Conservation (phyloP, 2,797 vertebrate species). For the Malurus splendens region DNA sequence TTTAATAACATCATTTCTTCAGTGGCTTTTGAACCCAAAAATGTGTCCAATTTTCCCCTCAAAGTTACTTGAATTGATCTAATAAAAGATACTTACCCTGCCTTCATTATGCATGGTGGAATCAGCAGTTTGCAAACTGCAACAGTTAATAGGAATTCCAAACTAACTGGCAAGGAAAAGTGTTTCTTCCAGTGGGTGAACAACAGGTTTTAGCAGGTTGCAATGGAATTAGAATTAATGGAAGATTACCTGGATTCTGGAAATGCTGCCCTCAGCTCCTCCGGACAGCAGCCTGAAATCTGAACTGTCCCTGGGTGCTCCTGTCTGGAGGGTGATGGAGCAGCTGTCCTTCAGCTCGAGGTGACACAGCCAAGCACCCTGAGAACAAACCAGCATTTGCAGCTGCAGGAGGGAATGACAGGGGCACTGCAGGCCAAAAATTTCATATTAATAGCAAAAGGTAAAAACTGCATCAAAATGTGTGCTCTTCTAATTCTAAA, state of each 20-base stretch:
- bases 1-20: background rate
- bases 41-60: background rate
- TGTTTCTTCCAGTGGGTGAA: background rate
- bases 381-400: background rate
- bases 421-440: background rate
- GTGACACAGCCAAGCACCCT: background rate
- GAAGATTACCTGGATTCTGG: slow-evolving; percentile 30
- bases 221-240: background rate
- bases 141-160: background rate
- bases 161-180: background rate
- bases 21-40: background rate
- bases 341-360: background rate
- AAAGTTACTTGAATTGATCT: background rate
- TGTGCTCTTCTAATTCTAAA: background rate
- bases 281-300: background rate
- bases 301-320: background rate
- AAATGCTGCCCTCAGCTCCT: slow-evolving; percentile 20
- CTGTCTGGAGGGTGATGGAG: slow-evolving; percentile 11
- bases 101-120: background rate
- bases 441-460: background rate
- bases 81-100: background rate
- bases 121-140: background rate
- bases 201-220: background rate
- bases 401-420: background rate
- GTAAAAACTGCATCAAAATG: background rate